A percentile compares a stretch with the other conserved stretches of the same genome.
Conservation (phyloP, 2,113 vertebrate genomes). For the Oryzias curvinotus region DNA sequence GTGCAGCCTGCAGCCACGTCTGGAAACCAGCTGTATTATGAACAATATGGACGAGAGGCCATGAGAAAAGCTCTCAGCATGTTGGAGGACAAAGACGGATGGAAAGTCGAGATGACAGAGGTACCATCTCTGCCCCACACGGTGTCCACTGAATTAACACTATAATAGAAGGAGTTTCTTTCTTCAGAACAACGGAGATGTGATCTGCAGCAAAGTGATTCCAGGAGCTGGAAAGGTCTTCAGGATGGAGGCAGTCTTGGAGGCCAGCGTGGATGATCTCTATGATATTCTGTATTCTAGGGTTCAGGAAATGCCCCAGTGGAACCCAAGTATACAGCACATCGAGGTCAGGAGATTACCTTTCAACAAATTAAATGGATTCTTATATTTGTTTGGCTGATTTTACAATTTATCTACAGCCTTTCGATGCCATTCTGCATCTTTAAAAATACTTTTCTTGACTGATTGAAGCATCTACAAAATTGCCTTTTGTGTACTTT, state of each 20-base stretch:
- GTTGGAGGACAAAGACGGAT: constrained; percentile 65
- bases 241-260: constrained; percentile 75
- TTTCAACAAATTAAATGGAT: not conserved
- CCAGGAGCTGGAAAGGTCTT: constrained; percentile 75
- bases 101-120: constrained; percentile 70
- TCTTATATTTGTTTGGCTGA: not conserved
- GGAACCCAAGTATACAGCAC: constrained; percentile 78
- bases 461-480: too few species aligned
- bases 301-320: constrained; percentile 79
- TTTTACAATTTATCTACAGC: not conserved
- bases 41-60: constrained; percentile 69
- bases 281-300: constrained; percentile 74
- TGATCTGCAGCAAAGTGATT: constrained; percentile 73
- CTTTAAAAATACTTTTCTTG: not conserved
- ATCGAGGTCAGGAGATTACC: constrained; percentile 68
- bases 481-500: too few species aligned
- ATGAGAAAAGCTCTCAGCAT: constrained; percentile 73
- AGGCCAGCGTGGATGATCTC: constrained; percentile 64
- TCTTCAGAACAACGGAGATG: constrained; percentile 65
- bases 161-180: not conserved
- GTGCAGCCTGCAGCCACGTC: not conserved
- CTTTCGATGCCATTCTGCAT: not conserved
- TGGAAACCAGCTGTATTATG: constrained; percentile 55
- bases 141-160: not conserved
- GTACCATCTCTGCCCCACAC: constrained; percentile 36